Evolutionary conservation across 2,888 invertebrate species (phyloP).

Genomic region (Machimus atricapillus): DNA sequence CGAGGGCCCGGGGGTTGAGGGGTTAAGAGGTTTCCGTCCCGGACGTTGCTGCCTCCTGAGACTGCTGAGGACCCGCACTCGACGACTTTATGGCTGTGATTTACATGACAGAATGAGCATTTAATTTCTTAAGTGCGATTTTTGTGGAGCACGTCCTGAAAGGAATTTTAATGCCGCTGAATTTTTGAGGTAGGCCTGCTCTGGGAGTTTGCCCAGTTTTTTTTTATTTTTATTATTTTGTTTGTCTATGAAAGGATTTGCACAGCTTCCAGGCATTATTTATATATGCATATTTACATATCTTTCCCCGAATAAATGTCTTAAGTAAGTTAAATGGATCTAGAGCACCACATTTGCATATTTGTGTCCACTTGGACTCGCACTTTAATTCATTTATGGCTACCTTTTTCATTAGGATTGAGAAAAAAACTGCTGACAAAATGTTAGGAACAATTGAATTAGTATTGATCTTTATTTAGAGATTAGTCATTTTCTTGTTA

Average conservation of each 20-base stretch:
- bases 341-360: background rate
- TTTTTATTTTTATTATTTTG: background rate
- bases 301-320: background rate
- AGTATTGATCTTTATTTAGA: background rate
- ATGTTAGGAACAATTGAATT: background rate
- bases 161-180: constrained; percentile 27
- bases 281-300: background rate
- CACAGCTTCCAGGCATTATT: background rate
- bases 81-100: background rate
- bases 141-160: constrained; percentile 3
- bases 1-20: background rate
- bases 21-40: background rate
- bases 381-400: background rate
- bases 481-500: background rate
- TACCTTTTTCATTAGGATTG: background rate
- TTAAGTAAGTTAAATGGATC: constrained; percentile 23
- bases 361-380: background rate
- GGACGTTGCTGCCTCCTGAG: background rate
- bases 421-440: background rate
- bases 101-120: constrained; percentile 26
- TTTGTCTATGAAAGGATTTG: background rate
- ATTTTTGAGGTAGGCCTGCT: constrained; percentile 5
- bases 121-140: constrained; percentile 32
- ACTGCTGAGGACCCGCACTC: background rate
- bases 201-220: background rate